Evolutionary conservation across 1,140 invertebrate species (phyloP).

Genomic region (Papilio xuthus): DNA sequence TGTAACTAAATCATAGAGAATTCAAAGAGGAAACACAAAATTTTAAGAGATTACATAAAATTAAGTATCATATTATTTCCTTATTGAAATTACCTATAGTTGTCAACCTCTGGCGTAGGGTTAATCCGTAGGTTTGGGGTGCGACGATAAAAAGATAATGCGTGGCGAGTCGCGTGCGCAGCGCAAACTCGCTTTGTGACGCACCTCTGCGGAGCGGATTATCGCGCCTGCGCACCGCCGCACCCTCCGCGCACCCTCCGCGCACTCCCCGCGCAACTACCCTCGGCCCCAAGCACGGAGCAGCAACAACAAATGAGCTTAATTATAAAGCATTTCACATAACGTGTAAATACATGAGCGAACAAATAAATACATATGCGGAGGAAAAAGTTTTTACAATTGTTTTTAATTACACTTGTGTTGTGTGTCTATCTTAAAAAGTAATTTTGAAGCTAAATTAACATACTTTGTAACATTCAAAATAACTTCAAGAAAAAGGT

Average conservation of each 20-base stretch:
- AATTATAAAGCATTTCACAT: constrained; percentile 56
- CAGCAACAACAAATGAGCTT: constrained; percentile 74
- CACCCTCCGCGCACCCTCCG: constrained; percentile 38
- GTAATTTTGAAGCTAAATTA: too few relatives aligned
- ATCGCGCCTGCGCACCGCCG: constrained; percentile 42
- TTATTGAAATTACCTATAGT: constrained; percentile 39
- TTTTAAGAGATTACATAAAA: not conserved
- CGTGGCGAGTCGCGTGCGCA: constrained; percentile 75
- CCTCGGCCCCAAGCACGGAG: constrained; percentile 48
- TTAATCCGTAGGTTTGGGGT: constrained; percentile 75
- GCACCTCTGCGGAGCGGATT: constrained; percentile 72
- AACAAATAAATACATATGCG: not conserved
- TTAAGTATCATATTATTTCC: not conserved
- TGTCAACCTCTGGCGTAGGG: constrained; percentile 55
- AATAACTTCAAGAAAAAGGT: too few relatives aligned
- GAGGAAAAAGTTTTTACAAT: not conserved
- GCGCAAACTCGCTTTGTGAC: constrained; percentile 72
- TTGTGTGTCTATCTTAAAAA: too few relatives aligned
- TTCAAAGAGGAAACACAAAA: not conserved
- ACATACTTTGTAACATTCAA: too few relatives aligned
- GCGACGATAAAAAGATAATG: constrained; percentile 80
- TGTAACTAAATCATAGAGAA: too few relatives aligned
- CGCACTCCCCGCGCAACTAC: constrained; percentile 66
- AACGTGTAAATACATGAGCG: not conserved
- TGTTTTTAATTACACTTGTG: too few relatives aligned